A percentile compares a stretch with the other conserved stretches of the same genome.
phyloP scores from a whole-genome alignment of 2,797 vertebrate genomes.

The Onychomys leucogaster region DNA sequence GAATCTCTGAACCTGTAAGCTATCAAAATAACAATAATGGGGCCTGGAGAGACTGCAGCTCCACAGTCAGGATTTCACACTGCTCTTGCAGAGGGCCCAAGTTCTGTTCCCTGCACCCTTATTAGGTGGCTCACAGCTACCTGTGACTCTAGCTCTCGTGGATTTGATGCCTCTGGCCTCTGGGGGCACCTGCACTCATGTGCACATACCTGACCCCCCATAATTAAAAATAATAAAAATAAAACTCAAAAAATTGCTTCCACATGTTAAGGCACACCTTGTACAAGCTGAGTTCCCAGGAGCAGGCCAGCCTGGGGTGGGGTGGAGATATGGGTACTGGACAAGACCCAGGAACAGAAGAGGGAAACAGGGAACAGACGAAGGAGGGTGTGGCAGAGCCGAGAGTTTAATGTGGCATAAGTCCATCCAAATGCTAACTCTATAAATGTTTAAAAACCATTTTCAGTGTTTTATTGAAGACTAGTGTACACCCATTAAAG shows the following conservation, averaged over 20 bases:
- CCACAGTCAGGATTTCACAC: too few species aligned
- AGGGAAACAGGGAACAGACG: background rate
- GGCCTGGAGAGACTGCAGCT: background rate
- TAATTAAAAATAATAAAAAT: background rate
- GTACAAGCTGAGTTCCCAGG: background rate
- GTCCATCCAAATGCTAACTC: background rate
- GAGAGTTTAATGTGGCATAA: background rate
- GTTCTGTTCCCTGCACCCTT: background rate
- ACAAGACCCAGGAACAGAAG: background rate
- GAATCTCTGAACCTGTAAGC: background rate
- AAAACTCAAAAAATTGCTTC: background rate
- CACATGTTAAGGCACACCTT: background rate
- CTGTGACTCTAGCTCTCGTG: background rate
- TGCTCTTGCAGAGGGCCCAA: background rate
- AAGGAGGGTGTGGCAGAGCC: background rate
- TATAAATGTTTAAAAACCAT: slow-evolving; percentile 6
- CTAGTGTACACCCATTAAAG: background rate
- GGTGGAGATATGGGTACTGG: background rate
- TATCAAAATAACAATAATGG: background rate
- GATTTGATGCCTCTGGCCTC: background rate
- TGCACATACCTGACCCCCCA: background rate
- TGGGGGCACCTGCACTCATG: background rate
- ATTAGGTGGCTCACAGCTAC: background rate
- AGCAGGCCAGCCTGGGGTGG: background rate
- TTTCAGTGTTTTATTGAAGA: slow-evolving; percentile 48